phyloP scores from a whole-genome alignment of 2,797 vertebrate genomes.

The Heliangelus exortis region DNA sequence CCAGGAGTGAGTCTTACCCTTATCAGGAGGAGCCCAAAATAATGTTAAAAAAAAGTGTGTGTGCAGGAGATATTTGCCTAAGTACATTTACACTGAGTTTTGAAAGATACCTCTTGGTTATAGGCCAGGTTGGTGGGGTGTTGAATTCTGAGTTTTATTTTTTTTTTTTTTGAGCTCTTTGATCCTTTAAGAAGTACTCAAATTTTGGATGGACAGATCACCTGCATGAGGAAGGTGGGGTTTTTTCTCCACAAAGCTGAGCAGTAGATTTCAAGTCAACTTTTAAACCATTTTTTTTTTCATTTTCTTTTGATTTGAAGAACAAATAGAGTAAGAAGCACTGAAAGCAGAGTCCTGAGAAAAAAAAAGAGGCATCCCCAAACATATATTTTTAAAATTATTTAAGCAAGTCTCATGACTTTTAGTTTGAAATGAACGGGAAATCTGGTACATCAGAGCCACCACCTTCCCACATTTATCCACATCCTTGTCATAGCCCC shows the following conservation, averaged over 20 bases:
- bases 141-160: not conserved
- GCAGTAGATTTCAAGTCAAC: not conserved
- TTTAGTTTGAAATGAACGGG: not conserved
- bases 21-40: not conserved
- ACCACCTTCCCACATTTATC: not conserved
- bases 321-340: not conserved
- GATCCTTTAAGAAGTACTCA: not conserved
- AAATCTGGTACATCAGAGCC: not conserved
- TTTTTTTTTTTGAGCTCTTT: not conserved
- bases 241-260: not conserved
- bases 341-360: not conserved
- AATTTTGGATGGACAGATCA: not conserved
- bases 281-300: not conserved
- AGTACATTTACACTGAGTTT: not conserved
- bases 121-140: not conserved
- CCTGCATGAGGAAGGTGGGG: not conserved
- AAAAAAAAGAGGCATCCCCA: not conserved
- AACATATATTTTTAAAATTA: fast-evolving
- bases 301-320: not conserved
- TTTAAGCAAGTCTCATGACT: not conserved
- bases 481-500: not conserved
- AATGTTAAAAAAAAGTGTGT: not conserved
- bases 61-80: fast-evolving
- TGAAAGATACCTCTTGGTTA: not conserved
- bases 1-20: not conserved